Evolutionary conservation across 2,113 vertebrate species (phyloP).

Genomic region (Stegostoma tigrinum): DNA sequence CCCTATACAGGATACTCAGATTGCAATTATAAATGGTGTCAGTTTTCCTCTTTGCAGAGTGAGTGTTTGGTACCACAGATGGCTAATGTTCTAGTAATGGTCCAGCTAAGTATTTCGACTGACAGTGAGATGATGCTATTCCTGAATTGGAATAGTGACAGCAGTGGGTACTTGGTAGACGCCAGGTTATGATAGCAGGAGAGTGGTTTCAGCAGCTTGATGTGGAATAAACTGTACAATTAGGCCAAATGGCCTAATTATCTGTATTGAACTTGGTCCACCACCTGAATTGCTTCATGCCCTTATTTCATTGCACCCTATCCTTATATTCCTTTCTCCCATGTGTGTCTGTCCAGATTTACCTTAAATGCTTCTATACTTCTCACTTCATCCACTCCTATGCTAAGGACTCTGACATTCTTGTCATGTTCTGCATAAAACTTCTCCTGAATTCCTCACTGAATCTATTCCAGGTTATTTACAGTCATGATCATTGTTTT

Average conservation of each 20-base stretch:
- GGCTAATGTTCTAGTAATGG: not conserved
- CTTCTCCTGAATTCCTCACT: not conserved
- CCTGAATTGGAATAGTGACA: not conserved
- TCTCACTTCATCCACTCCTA: not conserved
- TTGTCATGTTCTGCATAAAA: not conserved
- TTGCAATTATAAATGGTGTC: not conserved
- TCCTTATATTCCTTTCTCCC: not conserved
- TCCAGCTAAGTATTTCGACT: not conserved
- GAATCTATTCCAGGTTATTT: not conserved
- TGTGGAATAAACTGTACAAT: not conserved
- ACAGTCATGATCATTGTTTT: not conserved
- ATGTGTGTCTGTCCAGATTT: not conserved
- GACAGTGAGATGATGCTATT: too few species aligned
- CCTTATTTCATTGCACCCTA: not conserved
- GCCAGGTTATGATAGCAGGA: not conserved
- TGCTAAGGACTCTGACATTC: not conserved
- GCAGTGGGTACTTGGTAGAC: not conserved
- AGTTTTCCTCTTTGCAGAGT: not conserved
- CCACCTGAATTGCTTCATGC: not conserved
- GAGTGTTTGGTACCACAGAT: not conserved
- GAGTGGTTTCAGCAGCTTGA: not conserved
- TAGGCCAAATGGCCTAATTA: not conserved
- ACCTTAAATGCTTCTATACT: not conserved
- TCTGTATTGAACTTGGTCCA: not conserved
- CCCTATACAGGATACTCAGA: not conserved